Evolutionary conservation across 2,888 invertebrate species (phyloP).

Genomic region (Erpobdella octoculata): DNA sequence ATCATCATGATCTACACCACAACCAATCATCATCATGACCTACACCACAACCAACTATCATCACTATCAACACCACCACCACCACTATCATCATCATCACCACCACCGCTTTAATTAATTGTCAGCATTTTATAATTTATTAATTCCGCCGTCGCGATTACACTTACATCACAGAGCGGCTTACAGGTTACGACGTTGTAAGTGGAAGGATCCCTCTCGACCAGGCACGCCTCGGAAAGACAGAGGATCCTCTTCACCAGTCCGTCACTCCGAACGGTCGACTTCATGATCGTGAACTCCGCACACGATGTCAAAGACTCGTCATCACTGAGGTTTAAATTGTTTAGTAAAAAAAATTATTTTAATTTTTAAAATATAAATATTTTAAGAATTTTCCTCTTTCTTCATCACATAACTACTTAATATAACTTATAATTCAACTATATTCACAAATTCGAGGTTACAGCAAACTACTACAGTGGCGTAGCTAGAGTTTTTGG

Average conservation of each 20-base stretch:
- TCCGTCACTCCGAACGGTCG: constrained; percentile 60
- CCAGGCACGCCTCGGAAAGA: constrained; percentile 83
- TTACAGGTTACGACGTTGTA: constrained; percentile 81
- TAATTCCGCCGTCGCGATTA: not conserved
- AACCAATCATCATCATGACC: not conserved
- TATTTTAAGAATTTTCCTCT: too few species aligned
- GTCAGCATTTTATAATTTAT: not conserved
- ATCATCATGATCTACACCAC: too few species aligned
- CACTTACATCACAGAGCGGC: constrained; percentile 55
- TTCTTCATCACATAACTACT: too few species aligned
- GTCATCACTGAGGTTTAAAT: constrained; percentile 66
- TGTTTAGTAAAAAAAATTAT: too few species aligned
- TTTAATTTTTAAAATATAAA: too few species aligned
- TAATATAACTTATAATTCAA: too few species aligned
- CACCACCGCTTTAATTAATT: too few species aligned
- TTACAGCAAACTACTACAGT: not conserved
- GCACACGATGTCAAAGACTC: constrained; percentile 90
- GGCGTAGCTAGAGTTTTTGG: not conserved
- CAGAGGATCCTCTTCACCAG: constrained; percentile 81
- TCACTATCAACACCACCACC: too few species aligned
- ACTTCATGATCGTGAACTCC: constrained; percentile 91
- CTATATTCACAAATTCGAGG: too few species aligned
- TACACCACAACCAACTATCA: not conserved
- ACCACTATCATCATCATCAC: not conserved
- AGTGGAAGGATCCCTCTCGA: constrained; percentile 93